These are phyloP conservation scores for Litoditis marina DNA, from an alignment of 2,888 invertebrate genomes.

Conservation along the genomic window DNA sequence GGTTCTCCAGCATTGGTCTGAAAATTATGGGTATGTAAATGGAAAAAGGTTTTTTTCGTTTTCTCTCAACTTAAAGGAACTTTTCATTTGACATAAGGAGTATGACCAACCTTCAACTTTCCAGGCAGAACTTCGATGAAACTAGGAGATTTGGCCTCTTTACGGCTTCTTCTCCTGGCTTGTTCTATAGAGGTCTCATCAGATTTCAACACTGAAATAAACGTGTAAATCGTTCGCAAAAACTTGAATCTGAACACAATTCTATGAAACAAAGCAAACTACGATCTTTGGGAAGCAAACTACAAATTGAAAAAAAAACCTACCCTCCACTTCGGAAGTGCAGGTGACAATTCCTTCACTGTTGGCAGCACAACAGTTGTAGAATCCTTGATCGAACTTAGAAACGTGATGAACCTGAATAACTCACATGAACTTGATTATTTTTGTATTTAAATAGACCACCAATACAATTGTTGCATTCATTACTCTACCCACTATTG, in stretches of 20 bases:
- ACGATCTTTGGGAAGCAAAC: no score
- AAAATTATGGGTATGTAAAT: no score
- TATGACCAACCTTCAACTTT: constrained; percentile 29
- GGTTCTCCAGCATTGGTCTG: constrained; percentile 45
- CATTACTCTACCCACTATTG: no score
- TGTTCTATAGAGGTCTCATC: constrained; percentile 33
- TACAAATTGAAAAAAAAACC: no score
- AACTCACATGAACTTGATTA: not conserved
- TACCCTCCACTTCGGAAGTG: constrained; percentile 49
- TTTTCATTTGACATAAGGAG: no score
- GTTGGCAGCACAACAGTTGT: constrained; percentile 61
- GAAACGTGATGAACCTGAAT: constrained; percentile 57
- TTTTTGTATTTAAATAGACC: no score
- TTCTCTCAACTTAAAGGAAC: no score
- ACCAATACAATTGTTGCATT: no score
- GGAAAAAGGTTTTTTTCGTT: no score
- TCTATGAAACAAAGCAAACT: no score
- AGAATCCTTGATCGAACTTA: constrained; percentile 55
- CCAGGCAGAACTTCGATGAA: constrained; percentile 60
- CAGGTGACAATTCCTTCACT: constrained; percentile 57
- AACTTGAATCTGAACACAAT: no score
- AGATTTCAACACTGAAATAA: constrained; percentile 12
- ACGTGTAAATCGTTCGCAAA: not conserved
- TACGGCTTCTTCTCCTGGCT: constrained; percentile 34
- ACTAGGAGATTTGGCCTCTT: constrained; percentile 44